Evolutionary conservation across 2,888 invertebrate species (phyloP).

Genomic region (Erynnis tages): DNA sequence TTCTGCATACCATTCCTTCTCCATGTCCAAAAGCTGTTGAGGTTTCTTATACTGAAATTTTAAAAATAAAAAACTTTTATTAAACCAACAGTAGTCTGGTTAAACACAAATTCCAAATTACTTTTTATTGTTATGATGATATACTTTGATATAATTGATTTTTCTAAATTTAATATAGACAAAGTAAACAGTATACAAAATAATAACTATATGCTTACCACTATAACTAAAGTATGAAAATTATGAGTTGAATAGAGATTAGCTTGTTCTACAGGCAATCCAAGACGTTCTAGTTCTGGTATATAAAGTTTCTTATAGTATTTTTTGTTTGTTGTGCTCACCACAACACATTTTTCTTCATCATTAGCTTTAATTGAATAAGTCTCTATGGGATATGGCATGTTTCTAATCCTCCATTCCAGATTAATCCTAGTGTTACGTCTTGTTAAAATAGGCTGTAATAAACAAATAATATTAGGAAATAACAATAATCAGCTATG

Average conservation of each 20-base stretch:
- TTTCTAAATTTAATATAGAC: not conserved
- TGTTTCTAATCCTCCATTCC: constrained; percentile 91
- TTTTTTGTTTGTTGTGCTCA: constrained; percentile 90
- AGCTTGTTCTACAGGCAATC: constrained; percentile 82
- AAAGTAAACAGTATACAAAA: not conserved
- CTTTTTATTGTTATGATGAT: too few relatives aligned
- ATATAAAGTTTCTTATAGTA: constrained; percentile 88
- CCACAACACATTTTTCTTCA: constrained; percentile 83
- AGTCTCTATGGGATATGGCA: constrained; percentile 86
- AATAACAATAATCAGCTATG: too few relatives aligned
- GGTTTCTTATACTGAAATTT: constrained; percentile 89
- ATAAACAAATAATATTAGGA: constrained; percentile 41
- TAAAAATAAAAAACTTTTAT: not conserved
- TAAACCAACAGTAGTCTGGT: too few relatives aligned
- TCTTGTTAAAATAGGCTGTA: constrained; percentile 85
- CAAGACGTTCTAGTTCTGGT: constrained; percentile 86
- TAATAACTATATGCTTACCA: constrained; percentile 68
- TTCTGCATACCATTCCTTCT: constrained; percentile 81
- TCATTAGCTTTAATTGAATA: constrained; percentile 86
- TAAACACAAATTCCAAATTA: too few relatives aligned
- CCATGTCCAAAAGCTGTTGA: constrained; percentile 84
- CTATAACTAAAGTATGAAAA: constrained; percentile 89
- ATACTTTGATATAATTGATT: too few relatives aligned
- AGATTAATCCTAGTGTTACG: constrained; percentile 87
- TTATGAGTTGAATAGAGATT: constrained; percentile 86